Evolutionary conservation across 1,140 invertebrate species (phyloP).

Genomic region (Paralvinella palmiformis): DNA sequence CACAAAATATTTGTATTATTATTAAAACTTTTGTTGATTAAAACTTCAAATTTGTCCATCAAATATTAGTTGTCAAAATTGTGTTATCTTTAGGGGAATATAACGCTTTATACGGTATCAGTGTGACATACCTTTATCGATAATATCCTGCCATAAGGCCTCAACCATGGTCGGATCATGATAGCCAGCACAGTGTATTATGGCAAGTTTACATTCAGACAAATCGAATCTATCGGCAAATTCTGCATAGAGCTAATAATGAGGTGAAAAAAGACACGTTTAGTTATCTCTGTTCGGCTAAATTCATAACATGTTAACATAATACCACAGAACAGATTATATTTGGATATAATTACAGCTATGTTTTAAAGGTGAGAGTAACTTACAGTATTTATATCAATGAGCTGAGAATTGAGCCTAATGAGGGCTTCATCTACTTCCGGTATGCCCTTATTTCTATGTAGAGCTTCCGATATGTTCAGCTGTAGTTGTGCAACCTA

Average conservation of each 20-base stretch:
- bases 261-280: slow-evolving; percentile 17
- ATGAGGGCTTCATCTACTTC: slow-evolving; percentile 38
- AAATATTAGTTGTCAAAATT: too few species aligned
- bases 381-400: slow-evolving; percentile 55
- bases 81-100: too few species aligned
- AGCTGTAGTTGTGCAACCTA: slow-evolving; percentile 69
- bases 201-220: slow-evolving; percentile 55
- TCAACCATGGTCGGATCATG: slow-evolving; percentile 54
- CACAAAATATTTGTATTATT: too few species aligned
- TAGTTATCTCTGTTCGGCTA: too few species aligned
- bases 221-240: slow-evolving; percentile 55
- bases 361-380: too few species aligned
- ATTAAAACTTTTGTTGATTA: too few species aligned
- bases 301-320: too few species aligned
- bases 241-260: slow-evolving; percentile 61
- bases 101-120: too few species aligned
- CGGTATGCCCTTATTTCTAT: slow-evolving; percentile 43
- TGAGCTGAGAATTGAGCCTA: slow-evolving; percentile 55
- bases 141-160: slow-evolving; percentile 55
- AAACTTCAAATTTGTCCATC: too few species aligned
- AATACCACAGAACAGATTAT: too few species aligned
- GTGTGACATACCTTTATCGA: slow-evolving; percentile 52
- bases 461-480: slow-evolving; percentile 61
- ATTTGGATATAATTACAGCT: too few species aligned
- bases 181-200: slow-evolving; percentile 55